A percentile compares a stretch with the other conserved stretches of the same genome.
Evolutionary conservation across 2,797 vertebrate genomes (phyloP).

Genomic region (Hypotaenidia okinawae): DNA sequence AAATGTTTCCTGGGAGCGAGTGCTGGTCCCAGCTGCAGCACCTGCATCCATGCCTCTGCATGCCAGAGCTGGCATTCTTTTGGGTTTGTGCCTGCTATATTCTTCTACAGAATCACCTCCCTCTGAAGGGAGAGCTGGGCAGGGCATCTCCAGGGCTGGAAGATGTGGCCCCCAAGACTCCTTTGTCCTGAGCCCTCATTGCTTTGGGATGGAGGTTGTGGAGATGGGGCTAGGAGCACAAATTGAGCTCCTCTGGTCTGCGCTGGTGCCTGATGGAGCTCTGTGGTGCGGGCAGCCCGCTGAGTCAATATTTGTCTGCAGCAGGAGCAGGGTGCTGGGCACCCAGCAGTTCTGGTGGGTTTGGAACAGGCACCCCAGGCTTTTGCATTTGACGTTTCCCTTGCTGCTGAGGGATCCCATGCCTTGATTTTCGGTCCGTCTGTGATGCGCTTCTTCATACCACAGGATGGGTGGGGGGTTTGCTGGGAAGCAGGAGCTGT

Average conservation of each 20-base stretch:
- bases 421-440: background rate
- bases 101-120: background rate
- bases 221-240: fast-evolving
- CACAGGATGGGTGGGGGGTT: background rate
- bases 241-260: background rate
- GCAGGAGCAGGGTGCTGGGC: background rate
- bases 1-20: background rate
- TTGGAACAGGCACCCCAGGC: background rate
- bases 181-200: background rate
- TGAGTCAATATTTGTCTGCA: background rate
- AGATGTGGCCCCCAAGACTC: background rate
- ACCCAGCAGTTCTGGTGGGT: background rate
- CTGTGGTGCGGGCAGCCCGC: background rate
- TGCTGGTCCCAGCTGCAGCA: background rate
- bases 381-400: background rate
- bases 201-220: background rate
- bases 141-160: background rate
- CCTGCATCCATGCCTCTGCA: background rate
- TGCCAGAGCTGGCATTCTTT: background rate
- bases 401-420: background rate
- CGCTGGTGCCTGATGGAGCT: no score
- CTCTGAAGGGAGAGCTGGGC: background rate
- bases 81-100: background rate
- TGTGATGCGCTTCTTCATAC: background rate
- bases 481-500: background rate